phyloP scores from a whole-genome alignment of 1,140 invertebrate species.

The Antheraea mylitta region DNA sequence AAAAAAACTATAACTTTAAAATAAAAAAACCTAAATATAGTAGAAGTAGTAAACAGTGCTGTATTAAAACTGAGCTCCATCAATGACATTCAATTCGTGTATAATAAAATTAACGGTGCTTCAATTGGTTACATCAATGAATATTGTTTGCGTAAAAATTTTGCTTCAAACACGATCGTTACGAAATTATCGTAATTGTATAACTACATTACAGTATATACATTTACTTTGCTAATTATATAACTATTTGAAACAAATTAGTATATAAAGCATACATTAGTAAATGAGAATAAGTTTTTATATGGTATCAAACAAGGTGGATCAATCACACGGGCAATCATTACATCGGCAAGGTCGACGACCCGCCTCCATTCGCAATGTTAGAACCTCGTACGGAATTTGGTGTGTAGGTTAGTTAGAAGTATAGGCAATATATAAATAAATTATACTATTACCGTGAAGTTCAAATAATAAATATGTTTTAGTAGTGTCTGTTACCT shows the following conservation, averaged over 20 bases:
- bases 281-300: background rate
- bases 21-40: too few relatives aligned
- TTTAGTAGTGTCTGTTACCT: background rate
- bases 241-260: too few relatives aligned
- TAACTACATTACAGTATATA: too few relatives aligned
- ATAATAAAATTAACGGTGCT: background rate
- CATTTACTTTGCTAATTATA: too few relatives aligned
- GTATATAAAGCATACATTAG: background rate
- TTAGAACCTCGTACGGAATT: slow-evolving; percentile 22
- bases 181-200: too few relatives aligned
- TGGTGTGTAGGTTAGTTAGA: background rate
- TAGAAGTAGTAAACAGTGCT: background rate
- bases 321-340: slow-evolving; percentile 14
- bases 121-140: background rate
- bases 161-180: background rate
- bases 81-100: background rate
- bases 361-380: slow-evolving; percentile 21
- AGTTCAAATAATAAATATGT: slow-evolving; percentile 1
- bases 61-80: background rate
- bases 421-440: background rate
- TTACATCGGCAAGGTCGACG: slow-evolving; percentile 20
- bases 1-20: too few relatives aligned
- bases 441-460: background rate
- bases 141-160: background rate
- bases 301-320: background rate